These are phyloP conservation scores for Julus scandinavius DNA, from an alignment of 2,888 invertebrate species.

Conservation along the genomic window DNA sequence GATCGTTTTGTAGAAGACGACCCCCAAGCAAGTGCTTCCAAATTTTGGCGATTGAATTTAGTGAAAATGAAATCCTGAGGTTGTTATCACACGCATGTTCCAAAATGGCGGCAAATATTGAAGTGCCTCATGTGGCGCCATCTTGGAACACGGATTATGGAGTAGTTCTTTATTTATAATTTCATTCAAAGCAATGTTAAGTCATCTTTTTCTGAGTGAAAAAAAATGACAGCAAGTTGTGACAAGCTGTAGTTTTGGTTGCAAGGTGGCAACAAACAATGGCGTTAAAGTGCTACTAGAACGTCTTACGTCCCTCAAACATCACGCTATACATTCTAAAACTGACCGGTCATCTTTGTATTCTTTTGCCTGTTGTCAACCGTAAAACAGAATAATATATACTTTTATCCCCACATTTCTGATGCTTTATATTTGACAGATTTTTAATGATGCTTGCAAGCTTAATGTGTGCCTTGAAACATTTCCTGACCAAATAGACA, in stretches of 20 bases:
- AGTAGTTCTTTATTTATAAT: background rate
- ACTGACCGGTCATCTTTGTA: background rate
- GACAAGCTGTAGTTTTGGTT: conserved; percentile 14
- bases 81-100: background rate
- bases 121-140: background rate
- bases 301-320: conserved; percentile 19
- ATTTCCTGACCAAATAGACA: background rate
- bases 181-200: conserved; percentile 19
- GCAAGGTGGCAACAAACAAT: conserved; percentile 6
- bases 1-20: conserved; percentile 47
- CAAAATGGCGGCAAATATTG: background rate
- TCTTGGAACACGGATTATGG: background rate
- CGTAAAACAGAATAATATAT: background rate
- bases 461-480: background rate
- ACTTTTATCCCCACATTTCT: background rate
- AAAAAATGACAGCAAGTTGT: background rate
- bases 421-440: background rate
- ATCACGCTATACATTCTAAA: background rate
- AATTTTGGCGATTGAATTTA: background rate
- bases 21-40: background rate
- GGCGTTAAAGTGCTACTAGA: conserved; percentile 38
- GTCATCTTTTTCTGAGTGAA: background rate
- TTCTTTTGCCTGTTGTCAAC: background rate
- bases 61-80: background rate
- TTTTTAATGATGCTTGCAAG: background rate